phyloP scores from a whole-genome alignment of 2,113 vertebrate species.

The Lophura nycthemera region DNA sequence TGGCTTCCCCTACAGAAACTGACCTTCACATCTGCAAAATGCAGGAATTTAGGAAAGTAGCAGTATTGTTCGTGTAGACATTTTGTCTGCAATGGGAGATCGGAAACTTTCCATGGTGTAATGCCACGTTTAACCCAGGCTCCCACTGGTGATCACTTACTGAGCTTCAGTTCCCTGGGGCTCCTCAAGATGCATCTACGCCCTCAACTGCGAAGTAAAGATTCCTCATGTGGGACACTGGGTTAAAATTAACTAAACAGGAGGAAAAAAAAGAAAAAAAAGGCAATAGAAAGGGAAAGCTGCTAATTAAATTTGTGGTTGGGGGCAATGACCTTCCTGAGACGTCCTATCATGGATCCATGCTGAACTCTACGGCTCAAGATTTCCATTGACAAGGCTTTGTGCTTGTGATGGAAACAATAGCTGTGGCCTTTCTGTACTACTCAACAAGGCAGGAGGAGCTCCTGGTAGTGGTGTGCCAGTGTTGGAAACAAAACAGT shows the following conservation, averaged over 20 bases:
- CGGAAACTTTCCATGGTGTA: conserved; percentile 7
- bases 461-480: background rate
- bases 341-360: background rate
- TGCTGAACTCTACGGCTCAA: background rate
- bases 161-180: background rate
- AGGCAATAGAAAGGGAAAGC: background rate
- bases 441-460: background rate
- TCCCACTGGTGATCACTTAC: conserved; percentile 16
- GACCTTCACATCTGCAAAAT: conserved; percentile 38
- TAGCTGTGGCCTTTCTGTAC: background rate
- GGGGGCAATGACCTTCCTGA: conserved; percentile 12
- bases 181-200: background rate
- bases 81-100: conserved; percentile 50
- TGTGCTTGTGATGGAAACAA: background rate
- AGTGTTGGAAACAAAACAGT: background rate
- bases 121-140: background rate
- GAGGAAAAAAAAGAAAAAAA: background rate
- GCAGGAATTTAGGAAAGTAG: conserved; percentile 29
- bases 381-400: background rate
- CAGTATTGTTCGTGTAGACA: conserved; percentile 36
- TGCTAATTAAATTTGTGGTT: conserved; percentile 28
- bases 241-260: conserved; percentile 36
- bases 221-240: background rate
- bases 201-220: background rate
- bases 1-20: background rate